A percentile compares a stretch with the other conserved stretches of the same genome.
Evolutionary conservation across 2,113 vertebrate species (phyloP).

Genomic region (Leptosomus discolor): DNA sequence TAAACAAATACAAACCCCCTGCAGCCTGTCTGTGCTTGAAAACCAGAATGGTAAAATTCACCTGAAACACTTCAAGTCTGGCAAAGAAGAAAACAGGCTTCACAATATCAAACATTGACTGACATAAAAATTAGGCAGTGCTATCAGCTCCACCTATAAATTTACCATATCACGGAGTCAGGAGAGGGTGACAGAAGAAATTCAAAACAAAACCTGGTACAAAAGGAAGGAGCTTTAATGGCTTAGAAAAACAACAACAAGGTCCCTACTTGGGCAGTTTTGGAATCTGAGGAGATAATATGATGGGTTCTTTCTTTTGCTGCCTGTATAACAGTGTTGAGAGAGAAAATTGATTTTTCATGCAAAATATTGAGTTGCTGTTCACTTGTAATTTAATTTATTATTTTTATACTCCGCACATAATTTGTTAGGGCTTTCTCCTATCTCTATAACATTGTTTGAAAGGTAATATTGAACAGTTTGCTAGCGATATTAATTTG

Average conservation of each 20-base stretch:
- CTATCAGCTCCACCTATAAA: neutral
- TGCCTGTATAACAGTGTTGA: neutral
- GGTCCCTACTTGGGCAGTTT: neutral
- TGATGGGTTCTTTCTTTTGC: neutral
- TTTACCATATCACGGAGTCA: neutral
- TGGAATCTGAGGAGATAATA: neutral
- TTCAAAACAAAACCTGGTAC: neutral
- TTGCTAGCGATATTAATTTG: conserved; percentile 19
- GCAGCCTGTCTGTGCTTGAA: neutral
- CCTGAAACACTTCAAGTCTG: neutral
- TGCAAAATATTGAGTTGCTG: conserved; percentile 45
- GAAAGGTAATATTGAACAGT: neutral
- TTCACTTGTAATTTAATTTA: conserved; percentile 53
- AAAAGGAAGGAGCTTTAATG: neutral
- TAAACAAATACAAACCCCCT: neutral
- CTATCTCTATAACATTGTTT: neutral
- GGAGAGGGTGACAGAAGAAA: neutral
- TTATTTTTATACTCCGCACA: conserved; percentile 3
- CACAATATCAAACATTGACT: neutral
- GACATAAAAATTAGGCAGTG: neutral
- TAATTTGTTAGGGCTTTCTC: conserved; percentile 4
- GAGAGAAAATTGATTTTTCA: conserved; percentile 47
- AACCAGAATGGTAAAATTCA: neutral
- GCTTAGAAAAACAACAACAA: neutral
- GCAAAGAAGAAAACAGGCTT: neutral